These are phyloP conservation scores for Pyrgilauda ruficollis DNA, from an alignment of 2,113 vertebrate genomes.

Conservation along the genomic window DNA sequence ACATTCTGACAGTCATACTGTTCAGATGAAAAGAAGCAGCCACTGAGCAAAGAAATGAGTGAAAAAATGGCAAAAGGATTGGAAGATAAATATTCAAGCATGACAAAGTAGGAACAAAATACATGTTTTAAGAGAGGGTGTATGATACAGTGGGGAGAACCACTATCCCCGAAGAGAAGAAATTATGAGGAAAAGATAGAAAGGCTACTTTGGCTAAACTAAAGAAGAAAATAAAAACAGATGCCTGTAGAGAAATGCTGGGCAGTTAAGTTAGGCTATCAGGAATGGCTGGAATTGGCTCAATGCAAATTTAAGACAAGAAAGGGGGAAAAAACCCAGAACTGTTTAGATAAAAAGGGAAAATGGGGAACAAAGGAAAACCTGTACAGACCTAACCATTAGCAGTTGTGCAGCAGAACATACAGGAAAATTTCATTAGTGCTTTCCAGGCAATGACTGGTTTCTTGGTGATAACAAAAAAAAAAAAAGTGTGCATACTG, in stretches of 20 bases:
- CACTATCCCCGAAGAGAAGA: neutral
- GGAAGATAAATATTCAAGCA: neutral
- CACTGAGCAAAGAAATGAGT: neutral
- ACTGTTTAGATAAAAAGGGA: neutral
- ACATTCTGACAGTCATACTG: neutral
- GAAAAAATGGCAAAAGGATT: neutral
- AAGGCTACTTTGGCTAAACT: neutral
- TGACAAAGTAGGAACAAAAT: neutral
- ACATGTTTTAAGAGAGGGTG: neutral
- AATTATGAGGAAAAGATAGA: neutral
- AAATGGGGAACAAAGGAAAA: neutral
- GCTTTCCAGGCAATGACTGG: neutral
- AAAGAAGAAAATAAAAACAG: neutral
- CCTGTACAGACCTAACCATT: neutral
- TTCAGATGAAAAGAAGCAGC: neutral
- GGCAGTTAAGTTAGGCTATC: neutral
- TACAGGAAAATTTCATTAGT: neutral
- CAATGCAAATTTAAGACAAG: neutral
- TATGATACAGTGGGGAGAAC: neutral
- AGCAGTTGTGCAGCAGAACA: neutral
- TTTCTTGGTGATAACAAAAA: neutral
- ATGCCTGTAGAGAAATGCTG: neutral
- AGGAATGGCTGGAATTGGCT: neutral
- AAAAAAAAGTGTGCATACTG: neutral
- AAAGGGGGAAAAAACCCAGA: neutral